Percentiles rank a stretch among this genome's conserved stretches.
phyloP scores from a whole-genome alignment of 2,888 invertebrate species.

The Acrocyrtus sp. region DNA sequence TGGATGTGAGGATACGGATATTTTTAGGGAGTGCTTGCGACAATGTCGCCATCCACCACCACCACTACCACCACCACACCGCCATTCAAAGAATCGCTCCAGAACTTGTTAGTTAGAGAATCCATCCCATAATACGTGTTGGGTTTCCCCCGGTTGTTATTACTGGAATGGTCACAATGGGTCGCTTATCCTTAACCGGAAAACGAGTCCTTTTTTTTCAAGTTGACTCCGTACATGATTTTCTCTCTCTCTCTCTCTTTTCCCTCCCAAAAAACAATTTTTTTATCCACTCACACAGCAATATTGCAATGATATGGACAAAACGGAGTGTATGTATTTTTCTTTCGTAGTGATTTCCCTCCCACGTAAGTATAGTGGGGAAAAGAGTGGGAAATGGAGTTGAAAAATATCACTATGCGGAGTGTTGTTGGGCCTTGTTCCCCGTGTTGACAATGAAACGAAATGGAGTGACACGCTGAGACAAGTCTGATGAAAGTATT shows the following conservation, averaged over 20 bases:
- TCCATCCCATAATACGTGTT: too few relatives aligned
- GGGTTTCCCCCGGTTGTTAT: too few relatives aligned
- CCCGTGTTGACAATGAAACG: slow-evolving; percentile 43
- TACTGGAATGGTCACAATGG: slow-evolving; percentile 3
- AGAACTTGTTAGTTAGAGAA: too few relatives aligned
- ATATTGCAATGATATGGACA: too few relatives aligned
- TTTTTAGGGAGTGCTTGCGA: not conserved
- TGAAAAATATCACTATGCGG: too few relatives aligned
- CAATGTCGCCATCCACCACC: too few relatives aligned
- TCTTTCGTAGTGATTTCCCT: too few relatives aligned
- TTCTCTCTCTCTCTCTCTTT: not conserved
- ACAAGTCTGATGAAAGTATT: slow-evolving; percentile 51
- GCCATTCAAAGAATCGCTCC: too few relatives aligned
- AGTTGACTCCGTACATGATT: not conserved
- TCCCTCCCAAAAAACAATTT: not conserved
- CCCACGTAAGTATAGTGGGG: not conserved
- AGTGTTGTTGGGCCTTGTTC: not conserved
- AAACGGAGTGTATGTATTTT: too few relatives aligned
- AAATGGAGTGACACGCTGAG: slow-evolving; percentile 50
- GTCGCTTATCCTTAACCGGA: slow-evolving; percentile 7
- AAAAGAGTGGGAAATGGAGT: not conserved
- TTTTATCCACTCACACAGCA: too few relatives aligned
- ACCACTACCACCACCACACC: too few relatives aligned
- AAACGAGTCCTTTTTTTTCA: not conserved
- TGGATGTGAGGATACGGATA: not conserved